Base-by-base conservation (phyloP, 2,113 vertebrate species). In the Erinaceus europaeus region DNA sequence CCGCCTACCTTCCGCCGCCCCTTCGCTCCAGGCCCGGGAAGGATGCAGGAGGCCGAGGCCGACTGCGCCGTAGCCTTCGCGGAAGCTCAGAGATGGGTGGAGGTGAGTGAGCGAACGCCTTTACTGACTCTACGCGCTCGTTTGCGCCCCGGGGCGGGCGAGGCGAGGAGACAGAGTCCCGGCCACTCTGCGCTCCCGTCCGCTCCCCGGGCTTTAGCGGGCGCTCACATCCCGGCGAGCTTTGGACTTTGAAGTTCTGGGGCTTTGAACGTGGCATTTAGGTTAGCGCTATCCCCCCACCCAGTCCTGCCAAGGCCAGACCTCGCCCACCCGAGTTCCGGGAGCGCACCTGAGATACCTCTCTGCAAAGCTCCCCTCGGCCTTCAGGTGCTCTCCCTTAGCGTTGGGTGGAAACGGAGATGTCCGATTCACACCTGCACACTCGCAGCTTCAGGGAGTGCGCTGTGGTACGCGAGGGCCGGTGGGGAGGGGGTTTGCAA, bases 41-140 rank as follows among this genome's bases (percentile, higher is more conserved):
- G 97, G 95, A 95, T 97, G 79, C 97, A 98, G 91, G 98, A 97
- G 90, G 94, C 95, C 2, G 95, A 97, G 21, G 90, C 97, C 85
- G 96, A 97, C 92, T 97, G 96, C 74, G 97, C 96, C 2, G 88
- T 93, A 12, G 98, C 98, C 9, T 99, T 98, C 89, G 93, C 91
- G 7, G 98, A 99, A 95, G 98, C 98, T 36, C 98, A 95, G 95
- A 96, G 98, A 80, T 99, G 98, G 98, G 96, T 99, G 21, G 98
- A 99, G 98, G 98, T 99, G 96, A 98, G 98, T 94, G 36, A 9
- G 42, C 40, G 42, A 1, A 6, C 29, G 21, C 4, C 67, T 9
- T 9, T 17, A 52, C 13, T 48, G 34, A 44, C 32, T 10, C 15
- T 2, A 6, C 21, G 14, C 40, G 0, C 1, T 25, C 48, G 15